Conservation (phyloP, 2,888 invertebrate genomes). For the Heliconius ismenius region DNA sequence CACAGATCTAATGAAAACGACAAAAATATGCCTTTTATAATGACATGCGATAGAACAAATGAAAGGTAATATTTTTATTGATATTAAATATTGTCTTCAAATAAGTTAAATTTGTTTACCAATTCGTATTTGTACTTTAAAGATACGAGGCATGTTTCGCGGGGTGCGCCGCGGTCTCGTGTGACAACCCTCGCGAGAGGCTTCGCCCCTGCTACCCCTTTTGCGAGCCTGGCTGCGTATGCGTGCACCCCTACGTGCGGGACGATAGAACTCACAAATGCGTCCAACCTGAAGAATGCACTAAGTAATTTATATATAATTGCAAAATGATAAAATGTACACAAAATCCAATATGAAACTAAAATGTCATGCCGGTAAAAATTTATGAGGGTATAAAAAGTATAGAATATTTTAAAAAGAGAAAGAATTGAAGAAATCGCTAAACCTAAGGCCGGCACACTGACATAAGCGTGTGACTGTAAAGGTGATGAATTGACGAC, state of each 20-base stretch:
- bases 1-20: conserved; percentile 66
- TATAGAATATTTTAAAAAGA: too few species aligned
- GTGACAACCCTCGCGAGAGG: conserved; percentile 75
- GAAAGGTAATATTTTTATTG: conserved; percentile 59
- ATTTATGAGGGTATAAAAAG: not conserved
- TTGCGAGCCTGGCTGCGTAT: conserved; percentile 75
- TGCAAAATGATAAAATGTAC: not conserved
- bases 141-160: conserved; percentile 74
- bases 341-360: not conserved
- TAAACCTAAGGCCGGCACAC: too few species aligned
- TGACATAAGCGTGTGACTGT: too few species aligned
- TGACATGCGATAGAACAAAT: conserved; percentile 70
- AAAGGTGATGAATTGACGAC: too few species aligned
- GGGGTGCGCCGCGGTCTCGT: conserved; percentile 73
- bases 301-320: conserved; percentile 59
- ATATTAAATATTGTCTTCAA: not conserved
- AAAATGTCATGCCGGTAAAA: not conserved
- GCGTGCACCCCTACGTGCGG: conserved; percentile 68
- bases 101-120: not conserved
- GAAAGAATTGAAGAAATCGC: too few species aligned
- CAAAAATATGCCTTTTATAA: conserved; percentile 56
- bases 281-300: conserved; percentile 71
- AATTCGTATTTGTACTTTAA: not conserved
- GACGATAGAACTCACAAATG: conserved; percentile 79
- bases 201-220: conserved; percentile 77